These are phyloP conservation scores for Psilopogon haemacephalus DNA, from an alignment of 2,113 vertebrate species.

Conservation along the genomic window DNA sequence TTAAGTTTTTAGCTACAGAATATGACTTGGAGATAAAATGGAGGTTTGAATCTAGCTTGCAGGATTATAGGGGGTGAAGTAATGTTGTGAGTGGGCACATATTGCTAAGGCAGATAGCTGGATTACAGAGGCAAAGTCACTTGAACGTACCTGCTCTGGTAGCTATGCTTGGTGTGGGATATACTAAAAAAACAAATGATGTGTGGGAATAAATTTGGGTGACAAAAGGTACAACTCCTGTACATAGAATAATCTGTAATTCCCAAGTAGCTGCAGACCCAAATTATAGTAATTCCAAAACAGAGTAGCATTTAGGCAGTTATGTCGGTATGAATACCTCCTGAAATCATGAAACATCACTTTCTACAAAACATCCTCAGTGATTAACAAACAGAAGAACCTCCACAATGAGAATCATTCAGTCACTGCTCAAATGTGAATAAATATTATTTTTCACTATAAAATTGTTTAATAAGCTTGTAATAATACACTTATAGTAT, in stretches of 20 bases:
- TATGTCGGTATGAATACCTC: not conserved
- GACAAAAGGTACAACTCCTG: not conserved
- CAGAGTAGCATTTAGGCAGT: not conserved
- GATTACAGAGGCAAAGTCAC: not conserved
- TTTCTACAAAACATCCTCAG: not conserved
- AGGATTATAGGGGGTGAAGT: not conserved
- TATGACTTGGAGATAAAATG: not conserved
- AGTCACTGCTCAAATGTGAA: not conserved
- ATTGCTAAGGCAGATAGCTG: not conserved
- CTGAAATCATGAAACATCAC: not conserved
- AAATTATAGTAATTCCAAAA: not conserved
- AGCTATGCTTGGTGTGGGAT: not conserved
- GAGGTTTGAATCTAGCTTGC: not conserved
- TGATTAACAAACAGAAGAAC: not conserved
- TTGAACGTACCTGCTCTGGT: not conserved
- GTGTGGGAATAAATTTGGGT: not conserved
- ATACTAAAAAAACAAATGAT: not conserved
- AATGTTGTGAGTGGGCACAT: not conserved
- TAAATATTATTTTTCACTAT: not conserved
- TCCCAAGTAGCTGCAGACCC: not conserved
- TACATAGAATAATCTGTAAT: not conserved
- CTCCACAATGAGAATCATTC: not conserved
- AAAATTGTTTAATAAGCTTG: not conserved
- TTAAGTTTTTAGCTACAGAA: not conserved
- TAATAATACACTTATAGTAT: not conserved